Evolutionary conservation across 2,113 vertebrate genomes (phyloP).

Genomic region (Eulacestoma nigropectus): DNA sequence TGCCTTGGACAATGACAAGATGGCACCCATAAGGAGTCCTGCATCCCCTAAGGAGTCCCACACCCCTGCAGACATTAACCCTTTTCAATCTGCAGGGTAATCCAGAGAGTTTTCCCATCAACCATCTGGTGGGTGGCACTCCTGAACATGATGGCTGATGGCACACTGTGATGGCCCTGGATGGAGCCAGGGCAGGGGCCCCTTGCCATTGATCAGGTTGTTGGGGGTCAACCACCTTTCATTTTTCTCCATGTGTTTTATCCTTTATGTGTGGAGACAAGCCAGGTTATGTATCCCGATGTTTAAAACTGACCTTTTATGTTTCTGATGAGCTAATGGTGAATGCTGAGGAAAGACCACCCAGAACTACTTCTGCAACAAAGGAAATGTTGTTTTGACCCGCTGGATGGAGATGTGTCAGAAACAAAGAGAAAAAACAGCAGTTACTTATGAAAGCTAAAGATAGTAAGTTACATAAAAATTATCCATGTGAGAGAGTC

Average conservation of each 20-base stretch:
- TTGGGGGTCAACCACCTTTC: not conserved
- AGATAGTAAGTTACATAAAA: not conserved
- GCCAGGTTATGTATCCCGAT: not conserved
- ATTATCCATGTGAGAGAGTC: not conserved
- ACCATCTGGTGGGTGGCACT: not conserved
- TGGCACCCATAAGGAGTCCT: not conserved
- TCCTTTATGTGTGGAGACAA: not conserved
- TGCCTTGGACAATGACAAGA: not conserved
- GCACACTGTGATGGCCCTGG: too few species aligned
- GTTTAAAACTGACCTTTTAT: not conserved
- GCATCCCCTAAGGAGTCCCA: too few species aligned
- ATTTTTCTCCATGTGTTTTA: not conserved
- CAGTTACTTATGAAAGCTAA: not conserved
- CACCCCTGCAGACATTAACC: not conserved
- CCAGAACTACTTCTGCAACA: not conserved
- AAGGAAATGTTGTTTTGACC: not conserved
- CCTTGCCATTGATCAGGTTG: not conserved
- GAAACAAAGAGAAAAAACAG: not conserved
- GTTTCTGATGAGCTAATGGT: not conserved
- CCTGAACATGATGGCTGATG: not conserved
- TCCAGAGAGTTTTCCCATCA: not conserved
- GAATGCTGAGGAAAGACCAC: not conserved
- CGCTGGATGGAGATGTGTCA: not conserved
- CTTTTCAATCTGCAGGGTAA: not conserved
- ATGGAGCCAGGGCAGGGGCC: not conserved